phyloP scores from a whole-genome alignment of 2,888 invertebrate species.

The Orchestes rusci region DNA sequence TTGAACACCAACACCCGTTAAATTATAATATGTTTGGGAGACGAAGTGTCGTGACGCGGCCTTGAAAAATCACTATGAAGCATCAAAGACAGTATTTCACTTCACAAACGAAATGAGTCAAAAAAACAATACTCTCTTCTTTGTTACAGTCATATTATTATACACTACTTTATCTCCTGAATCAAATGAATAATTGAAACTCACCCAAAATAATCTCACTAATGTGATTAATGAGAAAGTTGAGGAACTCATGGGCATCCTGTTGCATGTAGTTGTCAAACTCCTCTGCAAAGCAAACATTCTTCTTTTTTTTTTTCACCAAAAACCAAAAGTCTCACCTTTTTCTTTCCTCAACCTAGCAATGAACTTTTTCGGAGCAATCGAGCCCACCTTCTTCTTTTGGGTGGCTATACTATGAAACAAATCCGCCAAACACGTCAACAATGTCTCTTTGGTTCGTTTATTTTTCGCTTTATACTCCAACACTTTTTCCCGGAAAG shows the following conservation, averaged over 20 bases:
- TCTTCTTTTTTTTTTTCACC: background rate
- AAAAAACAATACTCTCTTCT: too few relatives aligned
- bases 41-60: too few relatives aligned
- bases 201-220: slow-evolving; percentile 94
- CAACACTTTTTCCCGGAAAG: slow-evolving; percentile 96
- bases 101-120: too few relatives aligned
- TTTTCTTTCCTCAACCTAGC: slow-evolving; percentile 97
- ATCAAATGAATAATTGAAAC: slow-evolving; percentile 32
- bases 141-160: too few relatives aligned
- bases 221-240: slow-evolving; percentile 97
- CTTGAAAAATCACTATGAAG: too few relatives aligned
- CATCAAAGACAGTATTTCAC: too few relatives aligned
- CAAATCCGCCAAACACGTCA: slow-evolving; percentile 96
- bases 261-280: slow-evolving; percentile 99
- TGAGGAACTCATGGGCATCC: slow-evolving; percentile 99
- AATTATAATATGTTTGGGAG: too few relatives aligned
- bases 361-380: slow-evolving; percentile 99
- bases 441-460: slow-evolving; percentile 90
- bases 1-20: too few relatives aligned
- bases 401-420: slow-evolving; percentile 99
- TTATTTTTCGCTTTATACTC: slow-evolving; percentile 97
- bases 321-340: slow-evolving; percentile 49
- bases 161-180: too few relatives aligned
- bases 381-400: slow-evolving; percentile 98
- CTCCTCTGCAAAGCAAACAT: slow-evolving; percentile 64